These are phyloP conservation scores for Lithophane semibrunnea DNA, from an alignment of 2,888 invertebrate genomes.

Conservation along the genomic window DNA sequence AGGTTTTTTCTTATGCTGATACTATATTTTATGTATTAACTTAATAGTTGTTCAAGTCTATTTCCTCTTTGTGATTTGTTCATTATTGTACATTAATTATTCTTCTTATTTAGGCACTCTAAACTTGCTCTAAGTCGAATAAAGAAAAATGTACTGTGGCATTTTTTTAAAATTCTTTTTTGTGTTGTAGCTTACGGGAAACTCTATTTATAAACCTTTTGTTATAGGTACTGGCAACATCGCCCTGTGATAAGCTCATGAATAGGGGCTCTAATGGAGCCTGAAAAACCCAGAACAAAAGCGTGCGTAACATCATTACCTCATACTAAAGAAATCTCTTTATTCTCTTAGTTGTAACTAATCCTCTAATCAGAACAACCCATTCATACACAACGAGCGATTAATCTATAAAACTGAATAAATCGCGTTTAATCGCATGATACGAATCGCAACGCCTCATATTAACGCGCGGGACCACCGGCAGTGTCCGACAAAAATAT, in stretches of 20 bases:
- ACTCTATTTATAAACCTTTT: not conserved
- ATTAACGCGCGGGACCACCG: constrained; percentile 60
- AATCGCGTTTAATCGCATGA: constrained; percentile 61
- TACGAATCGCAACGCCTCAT: constrained; percentile 60
- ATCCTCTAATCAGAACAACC: constrained; percentile 43
- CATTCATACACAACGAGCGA: constrained; percentile 34
- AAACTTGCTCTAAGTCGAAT: too few species aligned
- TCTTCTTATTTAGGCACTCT: too few species aligned
- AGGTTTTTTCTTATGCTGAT: too few species aligned
- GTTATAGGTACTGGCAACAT: not conserved
- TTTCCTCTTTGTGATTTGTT: too few species aligned
- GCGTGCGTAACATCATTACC: too few species aligned
- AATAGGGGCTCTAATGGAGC: too few species aligned
- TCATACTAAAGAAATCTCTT: not conserved
- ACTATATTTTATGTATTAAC: too few species aligned
- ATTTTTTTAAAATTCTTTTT: too few species aligned
- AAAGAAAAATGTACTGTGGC: too few species aligned
- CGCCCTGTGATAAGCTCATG: not conserved
- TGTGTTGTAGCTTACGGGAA: not conserved
- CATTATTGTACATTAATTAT: too few species aligned
- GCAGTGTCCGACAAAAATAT: constrained; percentile 40
- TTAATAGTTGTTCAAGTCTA: too few species aligned
- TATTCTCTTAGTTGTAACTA: not conserved
- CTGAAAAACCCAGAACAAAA: not conserved
- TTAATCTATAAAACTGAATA: constrained; percentile 61